phyloP scores from a whole-genome alignment of 2,113 vertebrate genomes.

The Morone saxatilis region DNA sequence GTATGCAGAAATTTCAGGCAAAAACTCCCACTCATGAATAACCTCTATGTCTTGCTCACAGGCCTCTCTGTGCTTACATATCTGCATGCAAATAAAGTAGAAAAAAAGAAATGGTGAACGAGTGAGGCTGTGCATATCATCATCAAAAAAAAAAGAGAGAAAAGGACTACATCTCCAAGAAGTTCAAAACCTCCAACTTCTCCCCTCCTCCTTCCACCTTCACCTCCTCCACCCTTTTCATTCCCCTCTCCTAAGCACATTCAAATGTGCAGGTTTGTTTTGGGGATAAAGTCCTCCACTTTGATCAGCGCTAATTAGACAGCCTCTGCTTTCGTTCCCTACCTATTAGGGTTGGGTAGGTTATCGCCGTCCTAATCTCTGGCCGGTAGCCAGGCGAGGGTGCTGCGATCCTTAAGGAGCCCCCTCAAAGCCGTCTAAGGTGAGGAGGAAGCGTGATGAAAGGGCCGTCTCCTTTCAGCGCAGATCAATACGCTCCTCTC shows the following conservation, averaged over 20 bases:
- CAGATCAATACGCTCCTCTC: conserved; percentile 84
- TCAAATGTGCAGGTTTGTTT: conserved; percentile 87
- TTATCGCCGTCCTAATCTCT: conserved; percentile 83
- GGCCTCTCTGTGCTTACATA: conserved; percentile 25
- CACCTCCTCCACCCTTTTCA: conserved; percentile 42
- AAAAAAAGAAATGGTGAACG: conserved; percentile 22
- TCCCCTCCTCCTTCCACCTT: conserved; percentile 55
- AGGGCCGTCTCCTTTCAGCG: conserved; percentile 77
- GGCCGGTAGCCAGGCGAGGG: conserved; percentile 89
- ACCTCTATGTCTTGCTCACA: conserved; percentile 12
- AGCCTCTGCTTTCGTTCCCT: conserved; percentile 72
- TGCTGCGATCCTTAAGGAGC: conserved; percentile 86
- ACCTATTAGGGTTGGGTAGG: conserved; percentile 83
- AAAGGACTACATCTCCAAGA: conserved; percentile 51
- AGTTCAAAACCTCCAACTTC: conserved; percentile 71
- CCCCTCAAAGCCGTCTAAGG: conserved; percentile 80
- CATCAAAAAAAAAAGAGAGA: conserved; percentile 52
- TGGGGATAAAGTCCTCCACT: conserved; percentile 82
- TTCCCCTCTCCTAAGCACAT: conserved; percentile 73
- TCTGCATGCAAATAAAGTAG: conserved; percentile 58
- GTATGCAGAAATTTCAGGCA: neutral
- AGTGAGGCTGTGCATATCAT: conserved; percentile 69
- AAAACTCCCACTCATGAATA: neutral
- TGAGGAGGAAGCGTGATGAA: conserved; percentile 84
- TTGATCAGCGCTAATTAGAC: conserved; percentile 89